Evolutionary conservation across 2,888 invertebrate species (phyloP), one percentile per base, ranked within the genome.

Genomic region (Tortrix viridana): DNA sequence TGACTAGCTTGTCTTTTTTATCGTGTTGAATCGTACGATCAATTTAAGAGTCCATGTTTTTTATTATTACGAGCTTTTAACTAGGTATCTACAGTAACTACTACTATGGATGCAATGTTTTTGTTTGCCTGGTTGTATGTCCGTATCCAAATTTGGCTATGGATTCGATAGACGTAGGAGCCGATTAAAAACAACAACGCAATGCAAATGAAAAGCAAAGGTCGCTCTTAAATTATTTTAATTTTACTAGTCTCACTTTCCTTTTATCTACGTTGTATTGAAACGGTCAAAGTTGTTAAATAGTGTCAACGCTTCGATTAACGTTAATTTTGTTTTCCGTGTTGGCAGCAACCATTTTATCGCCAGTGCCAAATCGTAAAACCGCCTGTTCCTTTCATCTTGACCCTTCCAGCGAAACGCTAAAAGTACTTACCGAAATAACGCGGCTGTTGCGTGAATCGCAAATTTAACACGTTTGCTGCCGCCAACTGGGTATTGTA

Each of bases 331-430:
- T 23, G 19, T 43, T 14, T 60, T 54, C 46, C 54, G 61, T 38
- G 60, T 53, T 60, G 47, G 50, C 60, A 48, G 43, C 65, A 19
- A 37, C 65, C 60, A 63, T 59, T 62, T 53, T 60, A 59, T 57
- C 50, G 50, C 49, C 58, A 48, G 50, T 54, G 55, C 60, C 60
- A 58, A 63, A 63, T 63, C 60, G 53, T 60, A 54, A 60, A 60
- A 53, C 46, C 52, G 54, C 26, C 23, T 26, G 43, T 32, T 32
- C 26, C 52, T 60, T 54, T 54, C 16, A 60, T 60, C 60, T 38
- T 48, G 53, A 26, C 47, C 53, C 60, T 46, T 54, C 54, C 47
- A 19, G 47, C 23, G 32, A 48, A 48, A 7, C 20, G 12, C 20
- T 32, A 3, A 32, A 32, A 41, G 41, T 41, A 41, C 41, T 41